Conservation (phyloP, 2,113 vertebrate genomes). For the Glaucidium brasilianum region DNA sequence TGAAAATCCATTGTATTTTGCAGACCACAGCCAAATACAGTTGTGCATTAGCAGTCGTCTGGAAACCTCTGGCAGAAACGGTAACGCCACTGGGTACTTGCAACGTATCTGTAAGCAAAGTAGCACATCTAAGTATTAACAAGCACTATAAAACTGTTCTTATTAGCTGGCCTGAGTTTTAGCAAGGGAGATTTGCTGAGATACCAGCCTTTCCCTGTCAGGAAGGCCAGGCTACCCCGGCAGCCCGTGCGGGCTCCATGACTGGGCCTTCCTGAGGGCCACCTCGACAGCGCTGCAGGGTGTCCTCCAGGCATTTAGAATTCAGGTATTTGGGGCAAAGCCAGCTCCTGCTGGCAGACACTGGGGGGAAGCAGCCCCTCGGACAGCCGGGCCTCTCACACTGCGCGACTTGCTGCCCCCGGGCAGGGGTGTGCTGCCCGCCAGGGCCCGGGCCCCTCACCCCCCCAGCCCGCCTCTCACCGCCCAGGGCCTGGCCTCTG, state of each 20-base stretch:
- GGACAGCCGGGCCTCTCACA: no score
- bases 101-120: fast-evolving
- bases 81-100: neutral
- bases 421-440: neutral
- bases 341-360: fast-evolving
- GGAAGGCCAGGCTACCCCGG: neutral
- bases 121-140: fast-evolving
- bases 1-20: neutral
- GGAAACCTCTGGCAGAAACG: neutral
- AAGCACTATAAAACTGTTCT: neutral
- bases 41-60: fast-evolving
- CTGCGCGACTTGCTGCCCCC: neutral
- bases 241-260: fast-evolving
- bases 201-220: fast-evolving
- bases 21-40: neutral
- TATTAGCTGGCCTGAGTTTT: neutral
- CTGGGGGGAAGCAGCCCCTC: neutral
- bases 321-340: neutral
- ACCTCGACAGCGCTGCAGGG: fast-evolving
- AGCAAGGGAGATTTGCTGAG: neutral
- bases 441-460: neutral
- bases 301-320: fast-evolving
- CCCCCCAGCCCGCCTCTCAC: neutral
- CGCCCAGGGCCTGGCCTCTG: neutral
- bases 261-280: neutral